Percentiles rank a stretch among this genome's conserved stretches.
Evolutionary conservation across 2,888 invertebrate genomes (phyloP).

Genomic region (Buathra laborator): DNA sequence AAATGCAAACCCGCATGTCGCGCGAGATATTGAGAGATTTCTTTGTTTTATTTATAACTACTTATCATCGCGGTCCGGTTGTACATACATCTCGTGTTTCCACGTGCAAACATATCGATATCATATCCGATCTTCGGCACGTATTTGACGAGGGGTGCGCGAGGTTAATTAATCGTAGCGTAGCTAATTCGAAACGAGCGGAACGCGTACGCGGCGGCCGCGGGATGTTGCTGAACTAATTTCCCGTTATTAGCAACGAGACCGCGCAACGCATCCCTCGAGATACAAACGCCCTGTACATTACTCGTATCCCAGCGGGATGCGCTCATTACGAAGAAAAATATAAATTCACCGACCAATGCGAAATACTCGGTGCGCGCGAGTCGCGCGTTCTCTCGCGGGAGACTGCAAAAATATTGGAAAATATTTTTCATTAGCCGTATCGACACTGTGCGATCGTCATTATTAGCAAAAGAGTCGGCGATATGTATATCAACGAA

Average conservation of each 20-base stretch:
- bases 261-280: slow-evolving; percentile 6
- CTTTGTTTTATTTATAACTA: no score
- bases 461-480: no score
- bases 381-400: not conserved
- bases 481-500: no score
- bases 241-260: slow-evolving; percentile 45
- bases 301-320: not conserved
- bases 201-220: not conserved
- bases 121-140: slow-evolving; percentile 15
- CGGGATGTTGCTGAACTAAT: slow-evolving; percentile 34
- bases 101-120: slow-evolving; percentile 35
- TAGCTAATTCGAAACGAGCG: slow-evolving; percentile 10
- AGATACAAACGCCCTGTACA: not conserved
- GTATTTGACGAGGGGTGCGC: not conserved
- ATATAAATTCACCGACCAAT: slow-evolving; percentile 22
- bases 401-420: not conserved
- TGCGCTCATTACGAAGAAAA: not conserved
- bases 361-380: not conserved
- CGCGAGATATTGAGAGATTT: no score
- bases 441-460: no score
- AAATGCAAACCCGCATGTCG: no score
- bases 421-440: no score
- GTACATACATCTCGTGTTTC: slow-evolving; percentile 11
- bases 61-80: no score
- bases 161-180: slow-evolving; percentile 37